These are phyloP conservation scores for Willisornis vidua DNA, from an alignment of 2,113 vertebrate species.

Conservation along the genomic window DNA sequence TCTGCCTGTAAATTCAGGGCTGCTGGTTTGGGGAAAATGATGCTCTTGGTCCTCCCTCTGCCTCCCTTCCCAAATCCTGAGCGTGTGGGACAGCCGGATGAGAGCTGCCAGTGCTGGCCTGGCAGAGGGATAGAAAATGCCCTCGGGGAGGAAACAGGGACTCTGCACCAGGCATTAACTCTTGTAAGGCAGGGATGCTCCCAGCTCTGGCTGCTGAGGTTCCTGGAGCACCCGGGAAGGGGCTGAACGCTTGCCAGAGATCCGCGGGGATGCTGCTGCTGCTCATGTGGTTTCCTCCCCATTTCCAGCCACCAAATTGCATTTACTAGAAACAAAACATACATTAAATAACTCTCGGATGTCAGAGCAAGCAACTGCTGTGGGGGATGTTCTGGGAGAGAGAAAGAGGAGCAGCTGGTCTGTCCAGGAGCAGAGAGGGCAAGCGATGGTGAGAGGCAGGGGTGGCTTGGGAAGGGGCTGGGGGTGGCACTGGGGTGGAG, in stretches of 20 bases:
- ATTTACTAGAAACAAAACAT: slow-evolving; percentile 31
- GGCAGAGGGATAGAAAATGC: not conserved
- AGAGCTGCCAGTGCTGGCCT: fast-evolving
- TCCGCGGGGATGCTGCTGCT: not conserved
- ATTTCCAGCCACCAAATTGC: slow-evolving; percentile 25
- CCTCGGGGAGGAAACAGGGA: fast-evolving
- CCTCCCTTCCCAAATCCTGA: not conserved
- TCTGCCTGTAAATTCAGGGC: not conserved
- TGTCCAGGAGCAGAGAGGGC: not conserved
- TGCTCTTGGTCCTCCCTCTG: not conserved
- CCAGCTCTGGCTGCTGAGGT: not conserved
- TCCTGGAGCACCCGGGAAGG: not conserved
- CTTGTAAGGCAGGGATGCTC: not conserved
- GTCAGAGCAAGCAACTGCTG: not conserved
- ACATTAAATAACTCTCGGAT: not conserved
- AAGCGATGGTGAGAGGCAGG: not conserved
- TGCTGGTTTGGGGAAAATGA: not conserved
- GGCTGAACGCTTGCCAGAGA: not conserved
- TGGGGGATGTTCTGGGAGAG: not conserved
- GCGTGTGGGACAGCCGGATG: fast-evolving
- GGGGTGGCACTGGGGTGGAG: not conserved
- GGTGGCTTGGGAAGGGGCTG: not conserved
- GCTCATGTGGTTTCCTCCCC: not conserved
- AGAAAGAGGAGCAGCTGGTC: not conserved
- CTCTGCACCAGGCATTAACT: not conserved